Base-by-base conservation (phyloP, 2,888 invertebrate genomes). In the Lithophane semibrunnea region DNA sequence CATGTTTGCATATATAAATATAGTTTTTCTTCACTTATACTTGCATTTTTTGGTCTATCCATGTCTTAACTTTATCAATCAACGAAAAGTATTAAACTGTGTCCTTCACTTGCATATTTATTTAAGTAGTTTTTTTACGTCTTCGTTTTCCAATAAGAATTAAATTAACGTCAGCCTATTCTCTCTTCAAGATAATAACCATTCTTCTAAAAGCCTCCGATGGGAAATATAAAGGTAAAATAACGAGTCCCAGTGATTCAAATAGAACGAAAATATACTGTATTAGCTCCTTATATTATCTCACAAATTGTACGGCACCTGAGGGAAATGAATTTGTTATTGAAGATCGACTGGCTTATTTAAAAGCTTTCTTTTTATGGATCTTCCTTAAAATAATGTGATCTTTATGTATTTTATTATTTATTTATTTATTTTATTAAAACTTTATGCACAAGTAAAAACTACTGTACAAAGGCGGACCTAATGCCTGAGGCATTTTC, bases 261-360 rank as follows among this genome's bases (percentile, higher is more conserved):
- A 73, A 79, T 65, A 65, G 18, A 74, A 60, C 29, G 61, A 73
- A 74, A 77, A 64, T 70, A 64, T 13, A 67, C 37, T 29, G n/a
- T 78, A 64, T 77, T 74, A 82, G 44, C 78, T 69, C 21, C 37
- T 68, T 61, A 71, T 21, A 69, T 65, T 72, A 67, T 47, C 44
- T 66, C 61, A 13, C 82, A 82, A 82, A 82, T 71, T 69, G 72
- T 61, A 58, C 37, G 52, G 65, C 73, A 66, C 79, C 79, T 65
- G 18, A 7, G 79, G 79, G 82, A 82, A 82, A 82, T 79, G 21
- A 69, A 61, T 72, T 73, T 67, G n/a, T n/a, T 78, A 47, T 58
- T 72, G 21, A 29, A 80, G 49, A 63, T 75, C 21, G 47, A 63
- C 18, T 24, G 9, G 44, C 16, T 72, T 37, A 37, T 60, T 75